A percentile compares a stretch with the other conserved stretches of the same genome.
These are phyloP conservation scores for Ips nitidus DNA, from an alignment of 1,140 invertebrate species.

Conservation along the genomic window DNA sequence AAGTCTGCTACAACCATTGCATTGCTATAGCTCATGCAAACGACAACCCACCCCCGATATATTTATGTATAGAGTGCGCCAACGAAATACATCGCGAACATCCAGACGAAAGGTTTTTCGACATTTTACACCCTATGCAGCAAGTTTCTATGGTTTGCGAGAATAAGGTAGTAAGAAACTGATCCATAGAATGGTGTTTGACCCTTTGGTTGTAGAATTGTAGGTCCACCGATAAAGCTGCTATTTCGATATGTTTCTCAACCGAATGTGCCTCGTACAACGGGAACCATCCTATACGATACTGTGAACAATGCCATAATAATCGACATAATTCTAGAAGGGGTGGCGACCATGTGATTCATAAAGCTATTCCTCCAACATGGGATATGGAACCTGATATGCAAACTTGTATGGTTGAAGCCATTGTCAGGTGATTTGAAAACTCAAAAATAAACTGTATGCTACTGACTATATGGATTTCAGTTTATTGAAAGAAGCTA, in stretches of 20 bases:
- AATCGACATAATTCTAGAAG: conserved; percentile 84
- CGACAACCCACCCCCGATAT: conserved; percentile 89
- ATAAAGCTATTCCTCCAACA: conserved; percentile 79
- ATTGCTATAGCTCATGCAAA: conserved; percentile 80
- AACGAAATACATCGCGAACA: conserved; percentile 85
- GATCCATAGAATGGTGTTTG: background rate
- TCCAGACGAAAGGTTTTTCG: conserved; percentile 83
- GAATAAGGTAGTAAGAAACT: conserved; percentile 75
- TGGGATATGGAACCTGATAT: conserved; percentile 88
- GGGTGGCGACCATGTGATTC: conserved; percentile 87
- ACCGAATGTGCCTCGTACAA: conserved; percentile 96
- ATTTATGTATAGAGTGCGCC: conserved; percentile 95
- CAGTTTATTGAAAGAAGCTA: conserved; percentile 76
- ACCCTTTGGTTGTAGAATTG: conserved; percentile 73
- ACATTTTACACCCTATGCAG: conserved; percentile 92
- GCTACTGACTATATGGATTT: conserved; percentile 1
- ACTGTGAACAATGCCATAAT: conserved; percentile 88
- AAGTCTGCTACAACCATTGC: conserved; percentile 87
- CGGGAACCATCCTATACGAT: conserved; percentile 91
- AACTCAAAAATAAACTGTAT: background rate
- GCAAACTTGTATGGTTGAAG: conserved; percentile 92
- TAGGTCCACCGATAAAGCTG: conserved; percentile 87
- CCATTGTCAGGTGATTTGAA: conserved; percentile 80
- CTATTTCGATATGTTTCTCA: conserved; percentile 94
- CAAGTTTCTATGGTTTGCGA: conserved; percentile 94